Percentiles rank a stretch among this genome's conserved stretches.
These are phyloP conservation scores for Aleadryas rufinucha DNA, from an alignment of 2,113 vertebrate species.

Conservation along the genomic window DNA sequence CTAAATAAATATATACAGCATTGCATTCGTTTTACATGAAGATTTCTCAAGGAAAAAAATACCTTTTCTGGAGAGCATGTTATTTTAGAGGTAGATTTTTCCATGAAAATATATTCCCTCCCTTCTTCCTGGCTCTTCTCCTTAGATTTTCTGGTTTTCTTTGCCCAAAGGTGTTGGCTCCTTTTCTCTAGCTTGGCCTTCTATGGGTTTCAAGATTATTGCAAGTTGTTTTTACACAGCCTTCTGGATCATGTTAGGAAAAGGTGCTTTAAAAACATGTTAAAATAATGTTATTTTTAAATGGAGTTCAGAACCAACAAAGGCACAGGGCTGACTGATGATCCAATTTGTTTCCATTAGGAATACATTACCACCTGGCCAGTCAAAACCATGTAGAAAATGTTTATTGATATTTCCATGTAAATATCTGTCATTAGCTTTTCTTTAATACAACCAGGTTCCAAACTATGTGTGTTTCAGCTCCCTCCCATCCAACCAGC, in stretches of 20 bases:
- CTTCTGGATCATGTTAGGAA: slow-evolving; percentile 18
- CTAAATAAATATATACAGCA: not conserved
- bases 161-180: slow-evolving; percentile 35
- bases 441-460: not conserved
- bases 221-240: slow-evolving; percentile 21
- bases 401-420: not conserved
- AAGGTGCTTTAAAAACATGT: slow-evolving; percentile 17
- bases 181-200: not conserved
- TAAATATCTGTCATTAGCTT: not conserved
- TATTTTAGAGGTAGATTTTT: slow-evolving; percentile 31
- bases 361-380: not conserved
- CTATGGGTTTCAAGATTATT: slow-evolving; percentile 2
- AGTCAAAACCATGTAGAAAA: not conserved
- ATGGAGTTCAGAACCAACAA: not conserved
- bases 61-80: not conserved
- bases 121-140: slow-evolving; percentile 12
- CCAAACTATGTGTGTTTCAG: not conserved
- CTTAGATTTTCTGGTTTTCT: slow-evolving; percentile 17
- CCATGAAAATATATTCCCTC: not conserved
- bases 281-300: slow-evolving; percentile 35
- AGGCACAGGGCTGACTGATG: not conserved
- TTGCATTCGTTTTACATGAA: not conserved
- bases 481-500: not conserved
- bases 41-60: not conserved
- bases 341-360: not conserved